Evolutionary conservation across 2,113 vertebrate species (phyloP).

Genomic region (Galeopterus variegatus): DNA sequence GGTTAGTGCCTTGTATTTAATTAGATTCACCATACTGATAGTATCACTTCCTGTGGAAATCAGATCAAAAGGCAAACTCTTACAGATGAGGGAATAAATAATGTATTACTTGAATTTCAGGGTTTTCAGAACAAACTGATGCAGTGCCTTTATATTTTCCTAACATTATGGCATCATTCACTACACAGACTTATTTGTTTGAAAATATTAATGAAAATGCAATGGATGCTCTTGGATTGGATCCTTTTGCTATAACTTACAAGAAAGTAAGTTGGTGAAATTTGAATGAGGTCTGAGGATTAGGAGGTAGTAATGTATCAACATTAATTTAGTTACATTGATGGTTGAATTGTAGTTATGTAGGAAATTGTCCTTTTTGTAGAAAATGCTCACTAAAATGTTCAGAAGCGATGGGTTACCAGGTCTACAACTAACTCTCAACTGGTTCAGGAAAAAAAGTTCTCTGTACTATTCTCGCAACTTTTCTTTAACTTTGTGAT

Average conservation of each 20-base stretch:
- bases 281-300: no score
- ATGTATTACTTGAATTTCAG: constrained; percentile 7
- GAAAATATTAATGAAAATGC: constrained; percentile 43
- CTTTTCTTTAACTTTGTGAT: background rate
- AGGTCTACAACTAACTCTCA: no score
- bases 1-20: background rate
- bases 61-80: constrained; percentile 1
- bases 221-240: background rate
- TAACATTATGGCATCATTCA: background rate
- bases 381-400: no score
- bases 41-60: constrained; percentile 4
- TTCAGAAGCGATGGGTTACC: no score
- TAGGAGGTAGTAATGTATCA: background rate
- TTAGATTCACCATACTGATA: background rate
- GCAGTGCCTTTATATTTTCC: background rate
- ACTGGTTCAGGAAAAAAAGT: no score
- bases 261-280: background rate
- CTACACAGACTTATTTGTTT: background rate
- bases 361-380: background rate
- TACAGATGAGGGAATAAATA: background rate
- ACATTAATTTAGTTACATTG: constrained; percentile 4
- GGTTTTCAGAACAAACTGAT: constrained; percentile 17
- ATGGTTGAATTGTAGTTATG: background rate
- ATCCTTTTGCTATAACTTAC: background rate
- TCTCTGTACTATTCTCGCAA: background rate